A percentile compares a stretch with the other conserved stretches of the same genome.
These are phyloP conservation scores for Lycia hirtaria DNA, from an alignment of 2,888 invertebrate species.

Conservation along the genomic window DNA sequence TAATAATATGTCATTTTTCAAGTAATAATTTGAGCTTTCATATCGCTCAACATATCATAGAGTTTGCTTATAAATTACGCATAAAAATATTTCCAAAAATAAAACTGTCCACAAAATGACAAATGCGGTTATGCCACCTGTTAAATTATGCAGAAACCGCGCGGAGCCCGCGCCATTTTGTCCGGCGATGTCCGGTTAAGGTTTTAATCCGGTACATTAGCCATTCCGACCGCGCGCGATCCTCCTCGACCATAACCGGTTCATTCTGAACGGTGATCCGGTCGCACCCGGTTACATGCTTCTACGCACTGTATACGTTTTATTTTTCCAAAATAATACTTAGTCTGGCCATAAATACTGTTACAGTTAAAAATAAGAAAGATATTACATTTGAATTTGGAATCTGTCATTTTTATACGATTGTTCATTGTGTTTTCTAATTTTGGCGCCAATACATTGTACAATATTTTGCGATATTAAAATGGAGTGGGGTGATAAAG, in stretches of 20 bases:
- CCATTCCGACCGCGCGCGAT: constrained; percentile 52
- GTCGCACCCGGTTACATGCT: constrained; percentile 33
- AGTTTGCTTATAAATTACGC: constrained; percentile 3
- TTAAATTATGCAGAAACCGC: constrained; percentile 53
- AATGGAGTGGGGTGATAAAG: too few species aligned
- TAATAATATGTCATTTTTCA: not conserved
- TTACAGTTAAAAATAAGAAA: too few species aligned
- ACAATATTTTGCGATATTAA: too few species aligned
- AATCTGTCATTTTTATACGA: too few species aligned
- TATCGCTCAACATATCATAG: not conserved
- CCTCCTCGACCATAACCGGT: constrained; percentile 46
- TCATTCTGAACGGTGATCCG: constrained; percentile 41
- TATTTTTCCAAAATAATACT: too few species aligned
- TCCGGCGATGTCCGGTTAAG: constrained; percentile 42
- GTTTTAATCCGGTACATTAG: constrained; percentile 55
- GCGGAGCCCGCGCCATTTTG: constrained; percentile 53
- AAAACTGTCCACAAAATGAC: constrained; percentile 44
- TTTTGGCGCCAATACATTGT: too few species aligned
- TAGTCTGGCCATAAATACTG: too few species aligned
- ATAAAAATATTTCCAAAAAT: constrained; percentile 38
- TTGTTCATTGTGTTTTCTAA: too few species aligned
- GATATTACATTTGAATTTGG: too few species aligned
- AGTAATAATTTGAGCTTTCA: too few species aligned
- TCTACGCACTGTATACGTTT: constrained; percentile 13
- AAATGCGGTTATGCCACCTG: constrained; percentile 44